Evolutionary conservation across 1,140 invertebrate genomes (phyloP).

Genomic region (Galleria mellonella): DNA sequence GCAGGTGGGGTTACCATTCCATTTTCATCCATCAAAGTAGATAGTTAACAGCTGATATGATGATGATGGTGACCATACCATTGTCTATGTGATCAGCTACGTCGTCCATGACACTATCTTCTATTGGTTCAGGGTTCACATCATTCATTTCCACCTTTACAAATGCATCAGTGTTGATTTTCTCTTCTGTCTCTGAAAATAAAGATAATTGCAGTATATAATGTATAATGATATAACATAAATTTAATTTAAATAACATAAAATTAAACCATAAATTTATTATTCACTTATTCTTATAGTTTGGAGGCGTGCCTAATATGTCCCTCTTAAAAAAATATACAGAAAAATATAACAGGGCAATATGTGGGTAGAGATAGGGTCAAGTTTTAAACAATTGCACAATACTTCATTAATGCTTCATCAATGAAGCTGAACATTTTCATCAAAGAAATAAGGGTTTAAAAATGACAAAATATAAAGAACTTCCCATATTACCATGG

Average conservation of each 20-base stretch:
- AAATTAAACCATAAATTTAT: neutral
- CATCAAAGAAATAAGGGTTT: too few species aligned
- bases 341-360: too few species aligned
- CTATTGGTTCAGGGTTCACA: neutral
- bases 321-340: neutral
- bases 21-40: too few species aligned
- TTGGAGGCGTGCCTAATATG: neutral
- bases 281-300: neutral
- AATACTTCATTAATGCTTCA: too few species aligned
- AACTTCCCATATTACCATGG: too few species aligned
- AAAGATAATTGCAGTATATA: neutral
- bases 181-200: neutral
- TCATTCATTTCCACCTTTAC: neutral
- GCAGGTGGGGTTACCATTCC: too few species aligned
- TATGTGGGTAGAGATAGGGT: too few species aligned
- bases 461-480: too few species aligned
- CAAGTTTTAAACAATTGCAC: too few species aligned
- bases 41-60: too few species aligned
- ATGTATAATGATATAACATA: neutral
- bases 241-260: neutral
- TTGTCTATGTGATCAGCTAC: neutral
- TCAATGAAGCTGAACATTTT: too few species aligned
- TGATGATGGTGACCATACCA: too few species aligned
- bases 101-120: neutral
- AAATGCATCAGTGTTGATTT: neutral